Evolutionary conservation across 2,888 invertebrate genomes (phyloP).

Genomic region (Abrostola triplasia): DNA sequence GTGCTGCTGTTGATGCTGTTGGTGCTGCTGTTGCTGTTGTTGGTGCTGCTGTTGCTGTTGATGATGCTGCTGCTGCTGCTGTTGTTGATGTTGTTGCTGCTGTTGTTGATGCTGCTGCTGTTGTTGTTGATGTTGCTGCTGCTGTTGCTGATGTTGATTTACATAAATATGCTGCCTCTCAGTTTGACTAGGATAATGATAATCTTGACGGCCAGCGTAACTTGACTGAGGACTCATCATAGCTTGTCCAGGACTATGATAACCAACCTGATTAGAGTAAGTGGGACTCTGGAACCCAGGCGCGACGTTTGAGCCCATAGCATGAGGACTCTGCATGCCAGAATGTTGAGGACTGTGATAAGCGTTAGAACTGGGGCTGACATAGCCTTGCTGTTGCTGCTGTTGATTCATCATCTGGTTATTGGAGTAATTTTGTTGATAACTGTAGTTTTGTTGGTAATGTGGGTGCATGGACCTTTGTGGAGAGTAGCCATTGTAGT

Average conservation of each 20-base stretch:
- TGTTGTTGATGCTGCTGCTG: slow-evolving; percentile 56
- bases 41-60: slow-evolving; percentile 50
- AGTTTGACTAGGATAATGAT: slow-evolving; percentile 75
- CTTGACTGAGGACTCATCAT: slow-evolving; percentile 82
- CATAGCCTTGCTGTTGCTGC: slow-evolving; percentile 74
- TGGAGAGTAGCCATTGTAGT: slow-evolving; percentile 79
- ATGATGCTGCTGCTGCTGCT: slow-evolving; percentile 62
- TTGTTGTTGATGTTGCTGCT: slow-evolving; percentile 61
- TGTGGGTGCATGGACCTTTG: slow-evolving; percentile 78
- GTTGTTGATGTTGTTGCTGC: slow-evolving; percentile 63
- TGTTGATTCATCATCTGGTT: slow-evolving; percentile 77
- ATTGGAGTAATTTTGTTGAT: slow-evolving; percentile 76
- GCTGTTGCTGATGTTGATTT: slow-evolving; percentile 72
- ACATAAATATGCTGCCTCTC: slow-evolving; percentile 80
- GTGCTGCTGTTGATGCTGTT: slow-evolving; percentile 39
- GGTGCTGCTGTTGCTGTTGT: slow-evolving; percentile 60
- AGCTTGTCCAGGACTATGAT: slow-evolving; percentile 78
- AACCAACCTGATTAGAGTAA: slow-evolving; percentile 80
- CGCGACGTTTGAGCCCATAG: slow-evolving; percentile 74
- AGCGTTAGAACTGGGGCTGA: slow-evolving; percentile 75
- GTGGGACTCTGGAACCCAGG: slow-evolving; percentile 82
- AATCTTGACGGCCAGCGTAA: slow-evolving; percentile 76
- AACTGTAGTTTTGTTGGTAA: slow-evolving; percentile 80
- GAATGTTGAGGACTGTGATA: slow-evolving; percentile 83
- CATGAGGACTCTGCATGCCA: slow-evolving; percentile 81